Conservation (phyloP, 1,140 invertebrate genomes). For the Lanistes nyassanus region DNA sequence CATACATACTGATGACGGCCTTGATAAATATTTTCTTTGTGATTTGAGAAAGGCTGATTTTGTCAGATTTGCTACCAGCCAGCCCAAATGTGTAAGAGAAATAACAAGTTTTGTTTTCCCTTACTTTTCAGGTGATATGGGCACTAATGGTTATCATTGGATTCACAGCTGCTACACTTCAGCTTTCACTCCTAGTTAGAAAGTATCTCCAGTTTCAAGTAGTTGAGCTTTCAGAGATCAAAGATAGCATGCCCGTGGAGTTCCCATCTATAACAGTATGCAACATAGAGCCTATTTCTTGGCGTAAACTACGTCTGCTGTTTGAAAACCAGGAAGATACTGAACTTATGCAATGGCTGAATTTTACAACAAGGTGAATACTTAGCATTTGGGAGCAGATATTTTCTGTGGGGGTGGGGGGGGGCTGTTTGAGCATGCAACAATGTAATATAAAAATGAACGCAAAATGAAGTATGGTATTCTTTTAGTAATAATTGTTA, state of each 20-base stretch:
- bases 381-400: no score
- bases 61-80: no score
- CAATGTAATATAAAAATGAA: no score
- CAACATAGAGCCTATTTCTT: slow-evolving; percentile 58
- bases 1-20: no score
- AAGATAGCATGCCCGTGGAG: slow-evolving; percentile 60
- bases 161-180: slow-evolving; percentile 59
- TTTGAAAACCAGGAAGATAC: slow-evolving; percentile 26
- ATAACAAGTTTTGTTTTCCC: no score
- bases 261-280: slow-evolving; percentile 59
- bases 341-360: slow-evolving; percentile 49
- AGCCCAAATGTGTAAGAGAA: no score
- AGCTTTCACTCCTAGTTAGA: slow-evolving; percentile 55
- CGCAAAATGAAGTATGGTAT: no score
- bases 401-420: no score
- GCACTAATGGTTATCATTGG: slow-evolving; percentile 58
- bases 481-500: no score
- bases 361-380: slow-evolving; percentile 36
- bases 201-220: slow-evolving; percentile 60
- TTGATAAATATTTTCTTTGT: no score
- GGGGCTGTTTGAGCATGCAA: no score
- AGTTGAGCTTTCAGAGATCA: slow-evolving; percentile 61
- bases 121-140: slow-evolving; percentile 20
- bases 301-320: slow-evolving; percentile 42
- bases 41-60: no score